These are phyloP conservation scores for Buathra laborator DNA, from an alignment of 2,888 invertebrate species.

Conservation along the genomic window DNA sequence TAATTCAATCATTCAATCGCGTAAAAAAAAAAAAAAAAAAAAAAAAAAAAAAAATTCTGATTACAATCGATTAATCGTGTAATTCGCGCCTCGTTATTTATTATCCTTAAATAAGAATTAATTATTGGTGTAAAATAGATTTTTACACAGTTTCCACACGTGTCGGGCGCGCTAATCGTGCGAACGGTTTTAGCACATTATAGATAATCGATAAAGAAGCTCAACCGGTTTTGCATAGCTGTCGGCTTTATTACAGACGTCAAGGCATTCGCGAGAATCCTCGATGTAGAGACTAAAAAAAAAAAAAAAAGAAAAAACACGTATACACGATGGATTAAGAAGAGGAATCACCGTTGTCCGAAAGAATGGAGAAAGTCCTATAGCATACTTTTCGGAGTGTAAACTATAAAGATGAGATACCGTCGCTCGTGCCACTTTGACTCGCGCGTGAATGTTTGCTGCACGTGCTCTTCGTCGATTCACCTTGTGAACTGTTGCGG, in stretches of 20 bases:
- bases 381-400: constrained; percentile 75
- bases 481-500: constrained; percentile 38
- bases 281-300: background rate
- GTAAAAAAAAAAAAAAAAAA: background rate
- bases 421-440: constrained; percentile 68
- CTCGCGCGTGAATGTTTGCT: constrained; percentile 33
- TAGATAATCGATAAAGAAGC: constrained; percentile 33
- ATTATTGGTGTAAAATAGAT: background rate
- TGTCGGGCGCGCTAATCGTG: background rate
- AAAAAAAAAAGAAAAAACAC: background rate
- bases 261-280: background rate
- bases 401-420: constrained; percentile 51
- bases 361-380: constrained; percentile 79
- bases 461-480: constrained; percentile 48
- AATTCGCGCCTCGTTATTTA: background rate
- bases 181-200: constrained; percentile 20
- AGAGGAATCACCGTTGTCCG: constrained; percentile 75
- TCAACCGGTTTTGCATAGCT: constrained; percentile 15
- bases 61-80: background rate
- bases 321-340: background rate
- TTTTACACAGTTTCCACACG: background rate
- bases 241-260: background rate
- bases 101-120: background rate
- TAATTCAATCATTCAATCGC: background rate
- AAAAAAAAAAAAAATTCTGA: background rate